These are phyloP conservation scores for Myiagra hebetior DNA, from an alignment of 2,113 vertebrate species.

Conservation along the genomic window DNA sequence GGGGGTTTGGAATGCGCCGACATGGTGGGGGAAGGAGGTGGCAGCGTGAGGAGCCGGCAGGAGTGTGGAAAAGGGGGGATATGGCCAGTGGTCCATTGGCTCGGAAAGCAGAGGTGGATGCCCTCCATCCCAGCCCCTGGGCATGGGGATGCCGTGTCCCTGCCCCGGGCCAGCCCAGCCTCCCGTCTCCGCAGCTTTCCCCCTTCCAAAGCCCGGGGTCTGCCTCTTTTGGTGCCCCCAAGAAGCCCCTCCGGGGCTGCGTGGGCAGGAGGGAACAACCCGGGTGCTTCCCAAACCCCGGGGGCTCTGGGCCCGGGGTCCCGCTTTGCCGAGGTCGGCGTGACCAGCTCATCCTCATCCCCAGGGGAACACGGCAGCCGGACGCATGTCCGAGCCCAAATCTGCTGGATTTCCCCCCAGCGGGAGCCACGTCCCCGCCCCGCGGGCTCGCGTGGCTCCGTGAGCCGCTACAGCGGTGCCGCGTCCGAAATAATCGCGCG, in stretches of 20 bases:
- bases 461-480: neutral
- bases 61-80: neutral
- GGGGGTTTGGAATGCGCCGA: neutral
- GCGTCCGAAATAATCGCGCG: neutral
- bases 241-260: too few species aligned
- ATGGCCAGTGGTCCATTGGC: neutral
- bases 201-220: neutral
- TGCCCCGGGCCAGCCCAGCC: too few species aligned
- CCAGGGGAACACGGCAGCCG: rapidly evolving
- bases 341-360: neutral
- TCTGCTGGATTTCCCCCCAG: rapidly evolving
- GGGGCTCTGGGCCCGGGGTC: too few species aligned
- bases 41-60: neutral
- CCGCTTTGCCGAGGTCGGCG: neutral
- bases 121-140: neutral
- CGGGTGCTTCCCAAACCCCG: rapidly evolving
- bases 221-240: neutral
- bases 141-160: neutral
- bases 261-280: neutral
- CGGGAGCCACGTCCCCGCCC: rapidly evolving
- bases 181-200: neutral
- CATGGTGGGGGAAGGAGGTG: neutral
- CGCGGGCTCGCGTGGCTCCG: rapidly evolving
- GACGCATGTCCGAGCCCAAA: rapidly evolving
- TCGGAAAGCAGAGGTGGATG: neutral